Evolutionary conservation across 2,113 vertebrate genomes (phyloP).

Genomic region (Thunnus thynnus): DNA sequence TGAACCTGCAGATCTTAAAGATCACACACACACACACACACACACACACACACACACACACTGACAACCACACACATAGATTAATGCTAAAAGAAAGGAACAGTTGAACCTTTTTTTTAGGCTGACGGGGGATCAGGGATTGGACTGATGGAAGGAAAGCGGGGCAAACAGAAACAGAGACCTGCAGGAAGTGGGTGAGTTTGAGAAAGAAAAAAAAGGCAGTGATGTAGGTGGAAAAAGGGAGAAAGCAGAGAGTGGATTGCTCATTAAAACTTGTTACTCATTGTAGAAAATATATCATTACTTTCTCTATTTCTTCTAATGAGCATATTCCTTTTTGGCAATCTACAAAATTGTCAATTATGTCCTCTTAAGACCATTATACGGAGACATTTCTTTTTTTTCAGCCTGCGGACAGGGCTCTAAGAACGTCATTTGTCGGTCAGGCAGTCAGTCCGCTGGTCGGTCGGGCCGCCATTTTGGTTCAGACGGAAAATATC

Average conservation of each 20-base stretch:
- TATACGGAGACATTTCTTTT: background rate
- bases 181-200: background rate
- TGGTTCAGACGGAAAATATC: too few species aligned
- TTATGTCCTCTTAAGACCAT: background rate
- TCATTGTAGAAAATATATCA: background rate
- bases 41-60: slow-evolving; percentile 42
- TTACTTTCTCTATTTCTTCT: background rate
- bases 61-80: background rate
- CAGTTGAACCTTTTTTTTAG: slow-evolving; percentile 6
- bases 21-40: slow-evolving; percentile 59
- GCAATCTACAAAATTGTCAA: background rate
- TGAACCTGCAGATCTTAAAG: slow-evolving; percentile 81
- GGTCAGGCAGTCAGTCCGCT: too few species aligned
- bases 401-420: too few species aligned
- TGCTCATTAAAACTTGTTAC: background rate
- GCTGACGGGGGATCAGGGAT: background rate
- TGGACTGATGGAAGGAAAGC: slow-evolving; percentile 4
- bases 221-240: background rate
- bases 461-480: too few species aligned
- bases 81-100: slow-evolving; percentile 49
- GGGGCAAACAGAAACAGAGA: background rate
- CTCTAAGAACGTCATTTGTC: too few species aligned
- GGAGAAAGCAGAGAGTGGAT: background rate
- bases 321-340: background rate
- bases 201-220: background rate